A percentile compares a stretch with the other conserved stretches of the same genome.
phyloP scores from a whole-genome alignment of 2,113 vertebrate species.

The Puntigrus tetrazona region DNA sequence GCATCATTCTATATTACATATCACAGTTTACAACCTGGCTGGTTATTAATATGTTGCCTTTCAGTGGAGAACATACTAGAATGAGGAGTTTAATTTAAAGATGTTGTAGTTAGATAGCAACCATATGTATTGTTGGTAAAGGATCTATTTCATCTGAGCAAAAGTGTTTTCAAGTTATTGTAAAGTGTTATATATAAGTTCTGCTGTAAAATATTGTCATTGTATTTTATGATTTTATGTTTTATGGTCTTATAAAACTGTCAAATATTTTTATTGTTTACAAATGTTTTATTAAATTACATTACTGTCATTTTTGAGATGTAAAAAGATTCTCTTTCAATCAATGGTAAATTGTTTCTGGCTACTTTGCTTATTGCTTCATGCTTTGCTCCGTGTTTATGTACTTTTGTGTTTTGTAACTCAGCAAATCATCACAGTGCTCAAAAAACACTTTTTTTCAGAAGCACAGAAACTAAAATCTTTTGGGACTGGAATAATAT shows the following conservation, averaged over 20 bases:
- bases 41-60: background rate
- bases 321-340: background rate
- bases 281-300: background rate
- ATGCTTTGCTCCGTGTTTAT: too few relatives aligned
- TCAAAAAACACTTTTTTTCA: too few relatives aligned
- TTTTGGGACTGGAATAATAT: too few relatives aligned
- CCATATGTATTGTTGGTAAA: constrained; percentile 57
- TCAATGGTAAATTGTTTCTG: background rate
- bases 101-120: constrained; percentile 49
- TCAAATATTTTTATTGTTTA: constrained; percentile 2
- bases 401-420: too few relatives aligned
- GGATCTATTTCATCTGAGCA: constrained; percentile 37
- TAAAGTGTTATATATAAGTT: constrained; percentile 29
- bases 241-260: constrained; percentile 31
- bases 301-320: background rate
- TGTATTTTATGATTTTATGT: background rate
- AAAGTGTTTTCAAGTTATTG: constrained; percentile 67
- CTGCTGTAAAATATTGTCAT: constrained; percentile 32
- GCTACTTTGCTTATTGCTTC: too few relatives aligned
- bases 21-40: background rate
- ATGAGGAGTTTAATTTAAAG: constrained; percentile 21
- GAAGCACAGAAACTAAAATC: too few relatives aligned
- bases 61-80: background rate
- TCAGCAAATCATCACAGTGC: too few relatives aligned
- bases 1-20: constrained; percentile 1